Percentiles rank a stretch among this genome's conserved stretches.
phyloP scores from a whole-genome alignment of 2,113 vertebrate genomes.

The Thamnophis sirtalis region DNA sequence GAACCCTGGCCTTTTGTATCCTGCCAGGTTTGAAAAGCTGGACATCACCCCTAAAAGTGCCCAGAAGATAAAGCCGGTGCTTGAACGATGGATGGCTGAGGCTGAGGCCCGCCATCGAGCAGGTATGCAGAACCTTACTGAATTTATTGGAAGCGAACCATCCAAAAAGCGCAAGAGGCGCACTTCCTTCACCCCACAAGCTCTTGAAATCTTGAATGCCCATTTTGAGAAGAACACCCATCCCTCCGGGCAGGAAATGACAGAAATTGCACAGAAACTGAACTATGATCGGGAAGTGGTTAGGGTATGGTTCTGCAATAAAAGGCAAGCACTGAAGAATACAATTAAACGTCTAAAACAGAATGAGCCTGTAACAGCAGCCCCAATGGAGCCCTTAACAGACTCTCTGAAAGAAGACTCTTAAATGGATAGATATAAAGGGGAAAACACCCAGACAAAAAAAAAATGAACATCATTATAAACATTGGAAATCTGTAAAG shows the following conservation, averaged over 20 bases:
- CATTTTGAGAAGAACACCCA: slow-evolving; percentile 99
- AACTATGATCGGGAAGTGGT: slow-evolving; percentile 99
- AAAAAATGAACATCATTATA: slow-evolving; percentile 2
- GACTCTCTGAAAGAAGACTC: slow-evolving; percentile 92
- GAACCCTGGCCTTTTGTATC: slow-evolving; percentile 99
- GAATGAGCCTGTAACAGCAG: slow-evolving; percentile 79
- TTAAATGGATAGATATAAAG: slow-evolving; percentile 66
- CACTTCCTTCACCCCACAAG: slow-evolving; percentile 99
- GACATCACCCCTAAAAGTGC: slow-evolving; percentile 99
- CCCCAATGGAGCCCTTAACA: slow-evolving; percentile 86
- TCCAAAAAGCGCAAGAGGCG: slow-evolving; percentile 99
- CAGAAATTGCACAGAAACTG: slow-evolving; percentile 98
- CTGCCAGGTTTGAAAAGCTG: slow-evolving; percentile 99
- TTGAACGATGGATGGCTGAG: slow-evolving; percentile 99
- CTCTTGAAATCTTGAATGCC: slow-evolving; percentile 98
- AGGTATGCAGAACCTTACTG: slow-evolving; percentile 99
- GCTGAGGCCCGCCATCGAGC: slow-evolving; percentile 99
- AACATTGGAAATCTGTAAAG: slow-evolving; percentile 61
- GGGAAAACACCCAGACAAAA: slow-evolving; percentile 34
- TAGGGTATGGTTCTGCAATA: slow-evolving; percentile 99
- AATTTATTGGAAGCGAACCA: slow-evolving; percentile 98
- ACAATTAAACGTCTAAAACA: slow-evolving; percentile 99
- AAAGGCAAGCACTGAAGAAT: slow-evolving; percentile 99
- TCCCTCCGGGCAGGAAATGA: slow-evolving; percentile 99
- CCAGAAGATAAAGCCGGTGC: slow-evolving; percentile 99